Base-by-base conservation (phyloP, 2,113 vertebrate species). In the Thermophis baileyi region DNA sequence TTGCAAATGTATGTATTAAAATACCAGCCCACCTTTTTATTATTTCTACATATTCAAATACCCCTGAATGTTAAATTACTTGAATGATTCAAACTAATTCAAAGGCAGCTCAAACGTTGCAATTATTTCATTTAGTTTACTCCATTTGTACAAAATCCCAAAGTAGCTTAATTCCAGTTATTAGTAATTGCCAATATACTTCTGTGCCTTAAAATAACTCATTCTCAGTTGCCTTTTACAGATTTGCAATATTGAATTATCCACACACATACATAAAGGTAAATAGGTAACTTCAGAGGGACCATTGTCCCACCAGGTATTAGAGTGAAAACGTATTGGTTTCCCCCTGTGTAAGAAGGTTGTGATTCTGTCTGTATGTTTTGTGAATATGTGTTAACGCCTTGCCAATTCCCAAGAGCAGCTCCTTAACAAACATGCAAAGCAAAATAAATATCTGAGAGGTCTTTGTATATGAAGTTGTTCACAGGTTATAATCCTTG, bases 191-290 rank as follows among this genome's bases (percentile, higher is more conserved):
- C 90, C 90, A 87, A 4, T 89, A 50, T 91, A 89, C 89, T 93
- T 90, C 91, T 91, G 90, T 91, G 93, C 94, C 96, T 94, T 93
- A 89, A 94, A 97, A 95, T 95, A 87, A 91, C 89, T 95, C 85
- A 89, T 91, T 93, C 92, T 93, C 94, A 51, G 90, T 57, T 92
- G 96, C 91, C 93, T 97, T 93, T 95, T 95, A 95, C 93, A 95
- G 40, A 87, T 90, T 93, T 96, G 93, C 91, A 96, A 91, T 92
- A 93, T 94, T 88, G 10, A 88, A 92, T 94, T 94, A 63, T 95
- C 49, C 95, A 91, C 95, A 63, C 46, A 63, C 14, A 44, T 30
- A 20, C 1, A 90, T 89, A 53, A 90, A 55, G 93, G 22, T 93
- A 69, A 69, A 88, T 92, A 44, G 24, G 25, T 20, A 44, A 47